Evolutionary conservation across 2,888 invertebrate species (phyloP).

Genomic region (Sminthurinus aureus): DNA sequence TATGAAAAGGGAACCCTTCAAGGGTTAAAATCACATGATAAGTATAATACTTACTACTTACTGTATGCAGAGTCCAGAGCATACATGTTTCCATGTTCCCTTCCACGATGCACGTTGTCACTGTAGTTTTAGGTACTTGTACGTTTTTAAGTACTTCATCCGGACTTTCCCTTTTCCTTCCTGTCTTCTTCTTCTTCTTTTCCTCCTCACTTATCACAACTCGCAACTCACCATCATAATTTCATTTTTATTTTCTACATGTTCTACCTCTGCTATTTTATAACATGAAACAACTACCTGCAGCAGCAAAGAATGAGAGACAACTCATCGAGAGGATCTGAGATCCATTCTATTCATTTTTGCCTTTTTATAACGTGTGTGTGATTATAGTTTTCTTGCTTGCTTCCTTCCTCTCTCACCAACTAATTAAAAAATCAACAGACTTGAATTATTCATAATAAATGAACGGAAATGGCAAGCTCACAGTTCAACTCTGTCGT

Average conservation of each 20-base stretch:
- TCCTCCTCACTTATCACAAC: neutral
- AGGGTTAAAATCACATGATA: neutral
- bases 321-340: neutral
- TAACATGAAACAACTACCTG: too few relatives aligned
- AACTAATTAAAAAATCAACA: too few relatives aligned
- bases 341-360: neutral
- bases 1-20: neutral
- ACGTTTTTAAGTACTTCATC: slow-evolving; percentile 12
- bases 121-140: neutral
- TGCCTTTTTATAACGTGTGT: neutral
- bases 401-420: too few relatives aligned
- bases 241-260: neutral
- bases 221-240: neutral
- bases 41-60: neutral
- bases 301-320: neutral
- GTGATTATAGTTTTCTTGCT: neutral
- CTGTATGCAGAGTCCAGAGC: too few relatives aligned
- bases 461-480: too few relatives aligned
- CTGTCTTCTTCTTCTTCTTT: neutral
- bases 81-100: neutral
- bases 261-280: too few relatives aligned
- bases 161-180: neutral
- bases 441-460: too few relatives aligned
- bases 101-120: slow-evolving; percentile 1
- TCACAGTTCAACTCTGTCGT: too few relatives aligned